These are phyloP conservation scores for Periphyllus acericola DNA, from an alignment of 2,888 invertebrate species.

Conservation along the genomic window DNA sequence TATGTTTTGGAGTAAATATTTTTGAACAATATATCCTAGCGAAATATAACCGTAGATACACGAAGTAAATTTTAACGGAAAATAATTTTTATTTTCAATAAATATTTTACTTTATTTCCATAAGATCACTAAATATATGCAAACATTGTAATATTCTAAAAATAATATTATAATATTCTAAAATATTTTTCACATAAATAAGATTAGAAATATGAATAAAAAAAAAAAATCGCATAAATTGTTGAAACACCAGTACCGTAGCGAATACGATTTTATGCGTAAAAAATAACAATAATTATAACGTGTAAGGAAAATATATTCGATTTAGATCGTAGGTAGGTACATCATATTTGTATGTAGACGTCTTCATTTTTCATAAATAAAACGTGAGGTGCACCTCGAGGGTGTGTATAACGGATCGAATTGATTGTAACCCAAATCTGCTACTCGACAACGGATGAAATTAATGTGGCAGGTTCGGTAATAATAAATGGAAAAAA, in stretches of 20 bases:
- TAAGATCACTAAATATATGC: no score
- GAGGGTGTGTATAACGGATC: not conserved
- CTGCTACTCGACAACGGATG: not conserved
- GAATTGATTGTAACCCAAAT: not conserved
- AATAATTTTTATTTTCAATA: not conserved
- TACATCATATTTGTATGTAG: not conserved
- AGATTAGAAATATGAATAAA: not conserved
- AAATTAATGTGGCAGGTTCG: conserved; percentile 6
- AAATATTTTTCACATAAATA: not conserved
- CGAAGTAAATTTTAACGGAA: not conserved
- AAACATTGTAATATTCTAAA: not conserved
- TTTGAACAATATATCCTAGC: no score
- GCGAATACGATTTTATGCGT: not conserved
- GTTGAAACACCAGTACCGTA: not conserved
- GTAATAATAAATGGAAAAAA: conserved; percentile 9
- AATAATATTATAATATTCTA: not conserved
- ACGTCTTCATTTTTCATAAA: not conserved
- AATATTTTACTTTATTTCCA: not conserved
- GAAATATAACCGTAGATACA: not conserved
- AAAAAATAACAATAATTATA: not conserved
- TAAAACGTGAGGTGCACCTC: not conserved
- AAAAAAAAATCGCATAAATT: not conserved
- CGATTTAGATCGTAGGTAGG: no score
- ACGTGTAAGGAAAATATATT: not conserved
- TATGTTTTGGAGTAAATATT: no score